Percentiles rank a stretch among this genome's conserved stretches.
Conservation (phyloP, 2,888 invertebrate species). For the Chydorus sphaericus region DNA sequence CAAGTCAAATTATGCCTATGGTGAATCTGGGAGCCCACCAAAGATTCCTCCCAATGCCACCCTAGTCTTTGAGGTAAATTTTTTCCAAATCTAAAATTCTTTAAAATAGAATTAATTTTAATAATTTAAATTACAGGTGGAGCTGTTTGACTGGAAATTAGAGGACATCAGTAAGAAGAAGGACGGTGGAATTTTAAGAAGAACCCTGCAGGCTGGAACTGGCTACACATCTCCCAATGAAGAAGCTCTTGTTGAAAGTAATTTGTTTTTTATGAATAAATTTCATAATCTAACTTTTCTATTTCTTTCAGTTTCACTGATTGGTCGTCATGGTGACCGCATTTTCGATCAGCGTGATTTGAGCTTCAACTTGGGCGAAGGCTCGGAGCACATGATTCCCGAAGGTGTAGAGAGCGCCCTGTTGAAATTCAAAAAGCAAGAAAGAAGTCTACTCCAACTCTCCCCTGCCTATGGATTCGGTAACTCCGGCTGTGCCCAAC, state of each 20-base stretch:
- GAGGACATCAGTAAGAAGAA: constrained; percentile 76
- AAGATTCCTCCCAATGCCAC: constrained; percentile 78
- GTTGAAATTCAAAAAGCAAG: constrained; percentile 53
- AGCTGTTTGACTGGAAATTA: constrained; percentile 70
- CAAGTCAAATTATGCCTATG: constrained; percentile 81
- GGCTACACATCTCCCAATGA: constrained; percentile 61
- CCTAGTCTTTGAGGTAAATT: constrained; percentile 66
- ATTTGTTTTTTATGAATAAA: constrained; percentile 17
- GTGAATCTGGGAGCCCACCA: constrained; percentile 64
- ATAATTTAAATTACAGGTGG: constrained; percentile 42
- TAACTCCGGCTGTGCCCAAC: constrained; percentile 45
- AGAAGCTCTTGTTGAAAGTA: constrained; percentile 68
- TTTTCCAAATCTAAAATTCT: constrained; percentile 2
- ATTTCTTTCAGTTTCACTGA: constrained; percentile 59
- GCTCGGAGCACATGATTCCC: constrained; percentile 53
- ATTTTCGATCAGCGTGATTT: constrained; percentile 70
- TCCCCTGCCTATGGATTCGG: constrained; percentile 70
- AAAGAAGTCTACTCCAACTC: constrained; percentile 57
- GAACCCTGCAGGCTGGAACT: constrained; percentile 51
- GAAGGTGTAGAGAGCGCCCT: constrained; percentile 70
- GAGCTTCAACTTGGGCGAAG: constrained; percentile 74
- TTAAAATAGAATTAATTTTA: constrained; percentile 16
- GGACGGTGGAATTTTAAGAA: constrained; percentile 66
- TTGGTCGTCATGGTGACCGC: constrained; percentile 46
- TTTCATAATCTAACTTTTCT: too few relatives aligned